phyloP scores from a whole-genome alignment of 2,113 vertebrate genomes.

The Cyphomyrus discorhynchus region DNA sequence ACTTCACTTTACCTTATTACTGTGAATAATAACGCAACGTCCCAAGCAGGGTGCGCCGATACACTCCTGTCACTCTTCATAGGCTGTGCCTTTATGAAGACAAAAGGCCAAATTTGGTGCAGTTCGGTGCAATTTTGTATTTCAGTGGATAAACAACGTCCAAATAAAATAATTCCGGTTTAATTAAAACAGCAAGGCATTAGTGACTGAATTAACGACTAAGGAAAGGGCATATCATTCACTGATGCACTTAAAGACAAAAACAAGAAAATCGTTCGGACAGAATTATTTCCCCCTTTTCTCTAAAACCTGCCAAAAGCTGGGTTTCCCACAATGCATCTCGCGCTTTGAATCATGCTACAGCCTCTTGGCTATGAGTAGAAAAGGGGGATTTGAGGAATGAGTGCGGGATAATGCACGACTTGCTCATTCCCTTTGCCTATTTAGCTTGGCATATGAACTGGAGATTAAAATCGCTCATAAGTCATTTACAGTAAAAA shows the following conservation, averaged over 20 bases:
- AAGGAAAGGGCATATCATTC: background rate
- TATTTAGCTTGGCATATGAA: slow-evolving; percentile 16
- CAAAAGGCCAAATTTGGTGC: background rate
- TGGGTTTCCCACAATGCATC: slow-evolving; percentile 19
- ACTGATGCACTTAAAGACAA: background rate
- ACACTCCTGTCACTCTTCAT: background rate
- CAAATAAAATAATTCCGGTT: background rate
- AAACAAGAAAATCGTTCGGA: background rate
- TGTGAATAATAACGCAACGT: background rate
- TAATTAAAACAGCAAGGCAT: slow-evolving; percentile 6
- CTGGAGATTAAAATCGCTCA: slow-evolving; percentile 12
- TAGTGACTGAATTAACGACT: background rate
- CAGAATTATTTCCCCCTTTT: background rate
- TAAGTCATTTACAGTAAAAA: slow-evolving; percentile 15
- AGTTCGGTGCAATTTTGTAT: background rate
- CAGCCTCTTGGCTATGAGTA: slow-evolving; percentile 11
- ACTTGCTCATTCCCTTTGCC: slow-evolving; percentile 9
- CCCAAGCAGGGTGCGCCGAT: background rate
- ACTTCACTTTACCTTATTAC: background rate
- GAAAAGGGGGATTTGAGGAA: slow-evolving; percentile 22
- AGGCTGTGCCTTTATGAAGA: background rate
- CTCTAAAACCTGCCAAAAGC: slow-evolving; percentile 14
- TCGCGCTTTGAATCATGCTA: background rate
- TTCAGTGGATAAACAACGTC: background rate
- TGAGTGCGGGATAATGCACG: slow-evolving; percentile 15